Conservation (phyloP, 2,113 vertebrate species). For the Cinclus cinclus region DNA sequence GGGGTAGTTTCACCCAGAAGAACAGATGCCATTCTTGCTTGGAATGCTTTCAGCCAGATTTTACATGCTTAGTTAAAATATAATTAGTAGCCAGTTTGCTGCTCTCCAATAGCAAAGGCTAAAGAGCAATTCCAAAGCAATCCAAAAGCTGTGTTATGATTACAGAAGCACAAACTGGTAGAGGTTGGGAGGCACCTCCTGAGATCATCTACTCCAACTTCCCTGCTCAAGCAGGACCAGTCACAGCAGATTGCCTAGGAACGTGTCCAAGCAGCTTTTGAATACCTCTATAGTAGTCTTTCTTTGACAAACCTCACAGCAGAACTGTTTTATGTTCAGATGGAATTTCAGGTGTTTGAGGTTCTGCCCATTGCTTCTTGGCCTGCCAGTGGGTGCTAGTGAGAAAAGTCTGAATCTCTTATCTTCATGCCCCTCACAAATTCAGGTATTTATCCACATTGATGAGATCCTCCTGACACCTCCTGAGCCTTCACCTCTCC, state of each 20-base stretch:
- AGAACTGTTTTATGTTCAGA: background rate
- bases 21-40: background rate
- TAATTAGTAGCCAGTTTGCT: background rate
- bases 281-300: background rate
- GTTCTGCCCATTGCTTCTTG: background rate
- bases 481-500: background rate
- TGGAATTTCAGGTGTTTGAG: background rate
- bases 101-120: background rate
- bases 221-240: background rate
- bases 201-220: background rate
- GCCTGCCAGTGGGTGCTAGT: background rate
- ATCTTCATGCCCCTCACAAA: background rate
- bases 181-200: background rate
- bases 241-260: background rate
- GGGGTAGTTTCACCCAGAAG: background rate
- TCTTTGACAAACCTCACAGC: background rate
- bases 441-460: background rate
- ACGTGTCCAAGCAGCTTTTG: background rate
- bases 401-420: background rate
- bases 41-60: background rate
- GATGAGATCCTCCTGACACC: rapidly evolving
- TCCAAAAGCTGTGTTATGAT: background rate
- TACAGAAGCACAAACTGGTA: background rate
- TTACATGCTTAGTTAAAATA: background rate
- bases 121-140: background rate